phyloP scores from a whole-genome alignment of 2,113 vertebrate species.

The Heterotilapia buettikoferi region DNA sequence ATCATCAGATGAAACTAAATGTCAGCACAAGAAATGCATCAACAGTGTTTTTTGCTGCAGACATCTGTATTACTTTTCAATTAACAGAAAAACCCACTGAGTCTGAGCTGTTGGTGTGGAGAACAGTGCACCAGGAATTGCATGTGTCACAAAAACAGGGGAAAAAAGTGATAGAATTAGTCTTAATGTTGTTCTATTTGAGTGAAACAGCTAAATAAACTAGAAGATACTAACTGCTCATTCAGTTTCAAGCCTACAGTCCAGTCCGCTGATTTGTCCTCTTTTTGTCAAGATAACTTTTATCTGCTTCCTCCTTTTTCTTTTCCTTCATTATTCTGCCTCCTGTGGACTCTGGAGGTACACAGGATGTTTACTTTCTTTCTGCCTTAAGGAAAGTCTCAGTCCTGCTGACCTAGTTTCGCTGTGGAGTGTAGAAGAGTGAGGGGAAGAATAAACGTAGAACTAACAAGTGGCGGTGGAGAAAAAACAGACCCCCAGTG shows the following conservation, averaged over 20 bases:
- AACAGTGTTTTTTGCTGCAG: not conserved
- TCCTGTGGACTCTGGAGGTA: conserved; percentile 41
- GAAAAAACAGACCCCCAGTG: conserved; percentile 41
- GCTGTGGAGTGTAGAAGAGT: not conserved
- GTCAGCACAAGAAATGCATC: not conserved
- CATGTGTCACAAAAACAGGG: not conserved
- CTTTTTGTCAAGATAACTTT: not conserved
- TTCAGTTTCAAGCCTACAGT: not conserved
- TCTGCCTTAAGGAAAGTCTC: conserved; percentile 44
- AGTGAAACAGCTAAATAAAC: not conserved
- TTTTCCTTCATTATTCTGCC: conserved; percentile 15
- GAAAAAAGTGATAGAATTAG: accelerated
- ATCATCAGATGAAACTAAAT: not conserved
- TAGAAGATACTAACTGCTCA: not conserved
- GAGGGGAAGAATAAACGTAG: conserved; percentile 39
- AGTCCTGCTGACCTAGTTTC: conserved; percentile 68
- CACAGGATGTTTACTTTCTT: conserved; percentile 60
- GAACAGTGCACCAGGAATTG: not conserved
- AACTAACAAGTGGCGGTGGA: conserved; percentile 33
- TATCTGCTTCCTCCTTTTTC: not conserved
- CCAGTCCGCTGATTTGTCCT: not conserved
- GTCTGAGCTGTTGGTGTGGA: not conserved
- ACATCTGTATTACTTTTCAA: not conserved
- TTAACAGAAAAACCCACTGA: not conserved
- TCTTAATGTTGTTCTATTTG: not conserved